Percentiles rank a stretch among this genome's conserved stretches.
Evolutionary conservation across 2,888 invertebrate species (phyloP).

Genomic region (Artemia sinica): DNA sequence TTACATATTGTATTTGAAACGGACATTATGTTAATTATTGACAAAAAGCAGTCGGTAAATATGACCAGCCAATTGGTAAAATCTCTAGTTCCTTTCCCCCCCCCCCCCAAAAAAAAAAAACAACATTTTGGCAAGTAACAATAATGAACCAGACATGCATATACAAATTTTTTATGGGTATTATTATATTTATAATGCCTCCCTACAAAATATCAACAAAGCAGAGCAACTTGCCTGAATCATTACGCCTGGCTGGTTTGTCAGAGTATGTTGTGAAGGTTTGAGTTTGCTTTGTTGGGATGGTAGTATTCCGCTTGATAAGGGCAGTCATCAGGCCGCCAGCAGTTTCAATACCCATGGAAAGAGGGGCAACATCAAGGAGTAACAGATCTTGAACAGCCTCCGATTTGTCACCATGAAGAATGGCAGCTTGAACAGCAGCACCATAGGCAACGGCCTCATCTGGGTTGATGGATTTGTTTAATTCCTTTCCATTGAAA

Average conservation of each 20-base stretch:
- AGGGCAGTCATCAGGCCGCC: constrained; percentile 52
- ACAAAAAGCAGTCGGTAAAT: no score
- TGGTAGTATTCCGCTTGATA: constrained; percentile 47
- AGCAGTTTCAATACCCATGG: constrained; percentile 51
- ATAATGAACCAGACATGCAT: no score
- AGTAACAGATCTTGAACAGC: constrained; percentile 44
- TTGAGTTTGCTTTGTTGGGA: constrained; percentile 45
- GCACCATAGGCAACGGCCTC: constrained; percentile 52
- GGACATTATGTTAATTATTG: no score
- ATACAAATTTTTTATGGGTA: no score
- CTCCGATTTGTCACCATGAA: constrained; percentile 40
- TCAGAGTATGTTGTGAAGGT: constrained; percentile 46
- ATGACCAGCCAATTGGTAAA: no score
- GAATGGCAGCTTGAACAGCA: constrained; percentile 45
- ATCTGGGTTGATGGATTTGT: constrained; percentile 53
- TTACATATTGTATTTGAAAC: no score
- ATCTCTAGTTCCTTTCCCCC: no score
- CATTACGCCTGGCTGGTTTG: constrained; percentile 46
- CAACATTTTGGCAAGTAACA: no score
- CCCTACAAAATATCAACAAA: background rate
- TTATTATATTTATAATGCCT: background rate
- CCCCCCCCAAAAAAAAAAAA: no score
- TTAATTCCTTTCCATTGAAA: constrained; percentile 42
- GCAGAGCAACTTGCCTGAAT: constrained; percentile 38
- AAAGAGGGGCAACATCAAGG: constrained; percentile 46